Percentiles rank a stretch among this genome's conserved stretches.
Evolutionary conservation across 2,113 vertebrate genomes (phyloP).

Genomic region (Rhinoderma darwinii): DNA sequence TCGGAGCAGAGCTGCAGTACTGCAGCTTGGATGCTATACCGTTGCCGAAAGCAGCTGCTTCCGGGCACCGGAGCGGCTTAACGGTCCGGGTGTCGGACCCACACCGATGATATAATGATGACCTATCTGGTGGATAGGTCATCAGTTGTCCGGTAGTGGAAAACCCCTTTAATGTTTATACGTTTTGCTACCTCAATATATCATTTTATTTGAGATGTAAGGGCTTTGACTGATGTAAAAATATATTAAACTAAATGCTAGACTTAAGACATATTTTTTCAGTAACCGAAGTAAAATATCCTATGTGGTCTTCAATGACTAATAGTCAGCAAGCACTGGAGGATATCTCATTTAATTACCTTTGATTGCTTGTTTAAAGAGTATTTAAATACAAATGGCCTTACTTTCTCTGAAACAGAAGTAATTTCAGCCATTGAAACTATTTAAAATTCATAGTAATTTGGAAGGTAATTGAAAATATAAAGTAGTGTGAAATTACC

Average conservation of each 20-base stretch:
- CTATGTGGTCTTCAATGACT: slow-evolving; percentile 53
- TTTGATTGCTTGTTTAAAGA: slow-evolving; percentile 57
- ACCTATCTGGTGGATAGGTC: too few relatives aligned
- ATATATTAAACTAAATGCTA: slow-evolving; percentile 2
- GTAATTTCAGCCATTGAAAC: slow-evolving; percentile 58
- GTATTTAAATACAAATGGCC: slow-evolving; percentile 51
- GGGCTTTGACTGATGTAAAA: background rate
- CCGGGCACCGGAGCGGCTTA: too few relatives aligned
- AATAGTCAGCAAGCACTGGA: slow-evolving; percentile 53
- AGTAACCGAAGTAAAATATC: background rate
- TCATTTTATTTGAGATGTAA: background rate
- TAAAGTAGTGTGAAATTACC: slow-evolving; percentile 56
- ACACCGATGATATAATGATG: too few relatives aligned
- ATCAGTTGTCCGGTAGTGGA: too few relatives aligned
- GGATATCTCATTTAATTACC: slow-evolving; percentile 60
- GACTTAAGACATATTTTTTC: background rate
- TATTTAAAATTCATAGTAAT: slow-evolving; percentile 56
- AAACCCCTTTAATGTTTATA: too few relatives aligned
- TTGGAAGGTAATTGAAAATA: slow-evolving; percentile 58
- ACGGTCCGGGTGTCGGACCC: too few relatives aligned
- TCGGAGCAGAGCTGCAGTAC: too few relatives aligned
- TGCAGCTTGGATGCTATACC: too few relatives aligned
- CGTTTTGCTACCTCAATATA: background rate
- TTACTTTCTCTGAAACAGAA: slow-evolving; percentile 61
- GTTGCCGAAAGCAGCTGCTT: too few relatives aligned